Evolutionary conservation across 2,797 vertebrate species (phyloP).

Genomic region (Eleutherodactylus coqui): DNA sequence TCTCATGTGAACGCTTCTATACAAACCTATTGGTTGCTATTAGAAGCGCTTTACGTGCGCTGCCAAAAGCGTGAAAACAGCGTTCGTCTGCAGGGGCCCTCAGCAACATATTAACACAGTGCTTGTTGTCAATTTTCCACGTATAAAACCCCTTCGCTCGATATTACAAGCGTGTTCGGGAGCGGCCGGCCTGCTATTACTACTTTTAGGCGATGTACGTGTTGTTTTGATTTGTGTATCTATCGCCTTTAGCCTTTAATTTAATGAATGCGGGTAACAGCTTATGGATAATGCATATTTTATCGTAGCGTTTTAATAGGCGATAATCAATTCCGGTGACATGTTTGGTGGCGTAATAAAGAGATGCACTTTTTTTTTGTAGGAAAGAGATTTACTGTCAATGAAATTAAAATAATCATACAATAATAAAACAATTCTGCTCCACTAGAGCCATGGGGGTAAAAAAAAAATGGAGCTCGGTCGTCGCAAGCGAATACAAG

Average conservation of each 20-base stretch:
- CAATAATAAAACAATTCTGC: constrained; percentile 49
- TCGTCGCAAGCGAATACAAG: constrained; percentile 12
- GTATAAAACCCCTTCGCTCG: background rate
- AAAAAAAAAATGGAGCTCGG: background rate
- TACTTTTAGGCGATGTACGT: background rate
- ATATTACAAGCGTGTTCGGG: background rate
- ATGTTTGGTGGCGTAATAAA: constrained; percentile 48
- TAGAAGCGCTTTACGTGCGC: no score
- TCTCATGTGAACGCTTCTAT: no score
- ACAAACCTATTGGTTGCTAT: no score
- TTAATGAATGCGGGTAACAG: constrained; percentile 49
- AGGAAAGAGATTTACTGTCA: constrained; percentile 43
- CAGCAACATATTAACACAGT: background rate
- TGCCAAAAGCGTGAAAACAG: no score
- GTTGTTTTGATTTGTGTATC: constrained; percentile 27
- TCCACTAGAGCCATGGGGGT: background rate
- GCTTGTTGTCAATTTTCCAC: background rate
- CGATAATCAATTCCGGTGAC: constrained; percentile 50
- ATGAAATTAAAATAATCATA: constrained; percentile 51
- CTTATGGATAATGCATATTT: constrained; percentile 57
- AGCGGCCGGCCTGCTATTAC: background rate
- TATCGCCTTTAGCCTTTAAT: constrained; percentile 24
- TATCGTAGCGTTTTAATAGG: constrained; percentile 54
- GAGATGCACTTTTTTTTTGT: constrained; percentile 35
- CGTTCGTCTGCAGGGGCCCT: no score